Evolutionary conservation across 2,888 invertebrate species (phyloP), one percentile per base, ranked within the genome.

Genomic region (Troides helena): DNA sequence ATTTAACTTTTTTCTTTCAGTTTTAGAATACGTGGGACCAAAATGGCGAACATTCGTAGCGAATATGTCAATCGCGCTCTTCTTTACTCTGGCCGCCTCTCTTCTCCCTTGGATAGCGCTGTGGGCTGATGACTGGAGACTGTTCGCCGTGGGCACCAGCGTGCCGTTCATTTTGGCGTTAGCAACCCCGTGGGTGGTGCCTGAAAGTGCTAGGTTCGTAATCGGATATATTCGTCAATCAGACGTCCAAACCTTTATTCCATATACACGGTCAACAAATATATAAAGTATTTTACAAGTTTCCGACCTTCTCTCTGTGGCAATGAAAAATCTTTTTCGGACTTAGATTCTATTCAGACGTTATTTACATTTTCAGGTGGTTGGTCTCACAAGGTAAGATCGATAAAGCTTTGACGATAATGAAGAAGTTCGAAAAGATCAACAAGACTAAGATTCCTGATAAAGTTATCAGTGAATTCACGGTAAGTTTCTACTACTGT

Each of bases 11-110:
- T 56, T 36, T 12, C 18, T 92, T 93, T 21, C 87, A 97, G 97
- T 97, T 57, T 83, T 97, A 73, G 97, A 98, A 83, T 97, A 97
- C 87, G 97, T 97, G 5, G 97, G 97, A 17, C 97, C 97, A 56
- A 96, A 96, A 90, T 97, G 97, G 96, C 94, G 98, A 18, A 97
- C 97, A 0, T 96, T 97, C 82, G 97, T 98, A 0, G 97, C 97
- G 30, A 98, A 98, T 85, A 97, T 98, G 96, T 97, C 97, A 0
- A 97, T 98, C 64, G 97, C 97, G 0, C 89, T 97, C 58, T 97
- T 97, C 93, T 97, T 97, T 91, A 97, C 97, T 0, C 88, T 95
- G 63, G 97, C 97, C 1, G 95, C 97, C 0, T 95, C 96, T 10
- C 80, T 96, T 10, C 83, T 98, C 66, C 98, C 98, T 0, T 97